Evolutionary conservation across 2,797 vertebrate genomes (phyloP), one percentile per base, ranked within the genome.

Genomic region (Micropoecilia bifurca): DNA sequence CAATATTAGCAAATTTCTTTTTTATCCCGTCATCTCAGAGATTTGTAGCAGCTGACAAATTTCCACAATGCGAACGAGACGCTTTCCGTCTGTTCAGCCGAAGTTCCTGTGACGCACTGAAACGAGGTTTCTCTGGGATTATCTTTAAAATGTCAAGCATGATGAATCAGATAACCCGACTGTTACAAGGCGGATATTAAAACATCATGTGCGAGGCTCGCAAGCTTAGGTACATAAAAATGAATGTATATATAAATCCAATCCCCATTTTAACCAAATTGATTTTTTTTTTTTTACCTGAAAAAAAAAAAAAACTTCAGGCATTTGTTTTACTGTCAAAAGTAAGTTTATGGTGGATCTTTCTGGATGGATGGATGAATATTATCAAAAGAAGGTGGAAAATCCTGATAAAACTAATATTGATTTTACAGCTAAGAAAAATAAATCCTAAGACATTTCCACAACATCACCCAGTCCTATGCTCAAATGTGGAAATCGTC

Each of bases 61-160:
- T 76, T 73, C 39, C 59, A 73, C 78, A 82, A 77, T 66, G 68
- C n/a, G 16, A 81, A 57, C 63, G 30, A 80, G 3, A 25, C 46
- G 79, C 47, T 80, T 84, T 77, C 74, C 73, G 3, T 59, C 12
- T 4, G 81, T 80, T 50, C 72, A 78, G 47, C 47, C 25, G 55
- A 83, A 81, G 75, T 80, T 79, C 69, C 0, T 2, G 41, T 81
- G 85, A 80, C 25, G 14, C 80, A 43, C 47, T 66, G 82, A 85
- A 90, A 88, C 80, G 18, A 86, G 82, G 82, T 81, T 79, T 71
- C 80, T 83, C 2, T 25, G 28, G 82, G 83, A 83, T 91, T 80
- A 91, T 90, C 79, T 71, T 3, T 66, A 77, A 85, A 89, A 87
- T 80, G 81, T 68, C 55, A 76, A 88, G 88, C 73, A 68, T 80